A percentile compares a stretch with the other conserved stretches of the same genome.
phyloP scores from a whole-genome alignment of 2,113 vertebrate genomes.

The Urocolius indicus region DNA sequence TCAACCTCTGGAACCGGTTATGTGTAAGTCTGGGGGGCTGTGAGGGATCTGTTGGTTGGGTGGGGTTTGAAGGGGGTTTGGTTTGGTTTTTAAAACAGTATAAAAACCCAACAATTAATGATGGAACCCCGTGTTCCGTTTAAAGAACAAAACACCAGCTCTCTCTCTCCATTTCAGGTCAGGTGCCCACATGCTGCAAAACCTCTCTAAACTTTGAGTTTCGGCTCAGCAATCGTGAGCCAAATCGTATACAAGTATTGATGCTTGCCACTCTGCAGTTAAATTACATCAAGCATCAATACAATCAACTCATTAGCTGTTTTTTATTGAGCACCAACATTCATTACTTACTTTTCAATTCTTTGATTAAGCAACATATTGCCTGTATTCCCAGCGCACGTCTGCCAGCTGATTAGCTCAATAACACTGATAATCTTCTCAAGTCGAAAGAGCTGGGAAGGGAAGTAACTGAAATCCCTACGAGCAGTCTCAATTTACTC shows the following conservation, averaged over 20 bases:
- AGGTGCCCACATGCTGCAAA: not conserved
- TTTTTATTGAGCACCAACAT: slow-evolving; percentile 45
- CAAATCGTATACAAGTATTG: slow-evolving; percentile 58
- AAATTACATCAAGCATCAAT: slow-evolving; percentile 68
- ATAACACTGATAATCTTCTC: slow-evolving; percentile 34
- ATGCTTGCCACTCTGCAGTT: slow-evolving; percentile 60
- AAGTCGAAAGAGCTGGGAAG: slow-evolving; percentile 27
- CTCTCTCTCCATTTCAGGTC: not conserved
- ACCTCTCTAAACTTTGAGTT: slow-evolving; percentile 51
- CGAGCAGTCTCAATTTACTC: not conserved
- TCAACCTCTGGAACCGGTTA: not conserved
- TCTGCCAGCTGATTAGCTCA: slow-evolving; percentile 48
- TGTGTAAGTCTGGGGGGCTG: not conserved
- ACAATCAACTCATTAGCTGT: slow-evolving; percentile 71
- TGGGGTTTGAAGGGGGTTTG: not conserved
- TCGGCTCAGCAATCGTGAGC: slow-evolving; percentile 28
- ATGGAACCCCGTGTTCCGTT: slow-evolving; percentile 14
- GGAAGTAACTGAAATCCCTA: not conserved
- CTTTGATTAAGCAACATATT: slow-evolving; percentile 60
- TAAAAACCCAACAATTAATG: slow-evolving; percentile 4
- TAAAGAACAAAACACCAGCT: not conserved
- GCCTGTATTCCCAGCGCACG: slow-evolving; percentile 36
- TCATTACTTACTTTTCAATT: slow-evolving; percentile 31
- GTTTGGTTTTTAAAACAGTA: not conserved
- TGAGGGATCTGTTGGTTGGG: too few relatives aligned